phyloP scores from a whole-genome alignment of 2,113 vertebrate genomes.

The Platysteira castanea region DNA sequence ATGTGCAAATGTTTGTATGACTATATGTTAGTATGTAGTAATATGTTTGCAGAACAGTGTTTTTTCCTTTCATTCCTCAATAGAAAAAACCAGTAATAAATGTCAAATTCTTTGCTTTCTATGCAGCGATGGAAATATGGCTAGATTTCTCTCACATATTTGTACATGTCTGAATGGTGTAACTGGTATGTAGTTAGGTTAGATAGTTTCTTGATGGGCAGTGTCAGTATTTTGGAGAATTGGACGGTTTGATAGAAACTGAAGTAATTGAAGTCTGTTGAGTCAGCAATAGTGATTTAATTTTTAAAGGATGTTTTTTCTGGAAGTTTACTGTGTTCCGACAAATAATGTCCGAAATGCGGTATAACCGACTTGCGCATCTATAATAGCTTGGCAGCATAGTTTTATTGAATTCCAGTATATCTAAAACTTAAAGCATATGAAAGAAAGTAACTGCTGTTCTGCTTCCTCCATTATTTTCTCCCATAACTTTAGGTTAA shows the following conservation, averaged over 20 bases:
- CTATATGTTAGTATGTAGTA: not conserved
- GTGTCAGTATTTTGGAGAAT: not conserved
- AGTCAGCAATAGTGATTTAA: not conserved
- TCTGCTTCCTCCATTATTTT: constrained; percentile 40
- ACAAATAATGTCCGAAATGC: not conserved
- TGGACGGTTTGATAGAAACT: not conserved
- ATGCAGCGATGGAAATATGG: not conserved
- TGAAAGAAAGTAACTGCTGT: not conserved
- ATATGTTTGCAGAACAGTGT: not conserved
- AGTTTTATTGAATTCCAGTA: constrained; percentile 32
- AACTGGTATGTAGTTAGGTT: not conserved
- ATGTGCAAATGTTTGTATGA: not conserved
- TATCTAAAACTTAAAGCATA: constrained; percentile 11
- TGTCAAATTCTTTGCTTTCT: not conserved
- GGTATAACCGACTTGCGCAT: not conserved
- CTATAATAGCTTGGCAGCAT: constrained; percentile 1
- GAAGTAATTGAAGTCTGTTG: not conserved
- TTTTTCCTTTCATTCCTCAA: not conserved
- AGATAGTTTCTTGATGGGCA: not conserved
- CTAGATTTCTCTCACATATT: not conserved
- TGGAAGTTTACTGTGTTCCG: not conserved
- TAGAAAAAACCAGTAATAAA: not conserved
- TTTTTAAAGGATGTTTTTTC: not conserved
- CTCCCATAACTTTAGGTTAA: constrained; percentile 1
- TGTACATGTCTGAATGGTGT: not conserved